Evolutionary conservation across 2,797 vertebrate genomes (phyloP).

Genomic region (Poeciliopsis presidionis): DNA sequence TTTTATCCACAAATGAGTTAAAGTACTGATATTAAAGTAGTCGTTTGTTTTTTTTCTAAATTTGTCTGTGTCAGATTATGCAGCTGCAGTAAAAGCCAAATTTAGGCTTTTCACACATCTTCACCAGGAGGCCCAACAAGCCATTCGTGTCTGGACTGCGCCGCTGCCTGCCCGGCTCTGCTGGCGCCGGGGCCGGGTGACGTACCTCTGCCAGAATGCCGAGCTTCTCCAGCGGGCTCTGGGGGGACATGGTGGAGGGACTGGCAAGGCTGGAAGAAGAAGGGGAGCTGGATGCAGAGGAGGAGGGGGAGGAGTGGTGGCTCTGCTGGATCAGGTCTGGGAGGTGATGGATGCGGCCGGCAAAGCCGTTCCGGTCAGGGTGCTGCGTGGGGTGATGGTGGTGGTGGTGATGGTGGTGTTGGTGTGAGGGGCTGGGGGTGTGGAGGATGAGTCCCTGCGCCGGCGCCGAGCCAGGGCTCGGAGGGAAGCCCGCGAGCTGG

Average conservation of each 20-base stretch:
- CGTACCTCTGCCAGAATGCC: constrained; percentile 79
- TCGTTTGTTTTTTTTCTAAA: not conserved
- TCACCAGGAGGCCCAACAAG: not conserved
- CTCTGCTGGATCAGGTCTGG: constrained; percentile 99
- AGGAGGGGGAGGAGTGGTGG: constrained; percentile 95
- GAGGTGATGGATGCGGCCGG: constrained; percentile 96
- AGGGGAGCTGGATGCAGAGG: constrained; percentile 90
- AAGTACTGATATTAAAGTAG: not conserved
- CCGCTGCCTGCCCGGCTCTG: not conserved
- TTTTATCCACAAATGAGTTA: not conserved
- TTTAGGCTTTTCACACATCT: not conserved
- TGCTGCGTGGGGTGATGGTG: constrained; percentile 82
- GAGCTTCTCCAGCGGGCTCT: constrained; percentile 79
- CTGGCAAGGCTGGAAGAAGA: constrained; percentile 84
- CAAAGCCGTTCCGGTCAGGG: constrained; percentile 95
- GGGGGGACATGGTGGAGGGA: constrained; percentile 93
- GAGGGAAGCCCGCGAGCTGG: constrained; percentile 58
- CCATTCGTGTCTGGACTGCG: not conserved
- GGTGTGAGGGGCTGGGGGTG: constrained; percentile 68
- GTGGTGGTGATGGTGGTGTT: constrained; percentile 55
- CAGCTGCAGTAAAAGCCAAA: not conserved
- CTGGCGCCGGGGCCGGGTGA: constrained; percentile 26
- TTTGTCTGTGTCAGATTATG: not conserved
- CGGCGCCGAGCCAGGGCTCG: constrained; percentile 53
- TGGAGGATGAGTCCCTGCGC: constrained; percentile 55